Evolutionary conservation across 2,797 vertebrate species (phyloP).

Genomic region (Ctenosaura bakeri): DNA sequence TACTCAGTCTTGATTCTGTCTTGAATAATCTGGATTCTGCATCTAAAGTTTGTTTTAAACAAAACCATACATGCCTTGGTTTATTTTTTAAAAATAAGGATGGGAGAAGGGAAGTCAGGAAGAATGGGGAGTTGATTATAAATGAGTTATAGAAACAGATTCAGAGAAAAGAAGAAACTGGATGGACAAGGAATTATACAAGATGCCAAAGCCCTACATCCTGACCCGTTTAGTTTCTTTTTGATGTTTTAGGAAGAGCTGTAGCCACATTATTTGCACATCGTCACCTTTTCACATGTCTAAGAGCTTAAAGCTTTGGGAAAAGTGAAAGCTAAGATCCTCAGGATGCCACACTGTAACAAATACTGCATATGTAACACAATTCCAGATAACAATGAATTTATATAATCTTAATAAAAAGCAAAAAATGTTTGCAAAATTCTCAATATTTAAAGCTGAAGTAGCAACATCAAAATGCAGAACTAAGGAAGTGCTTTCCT

Average conservation of each 20-base stretch:
- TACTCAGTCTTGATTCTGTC: neutral
- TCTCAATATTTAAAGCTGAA: constrained; percentile 28
- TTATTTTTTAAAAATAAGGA: neutral
- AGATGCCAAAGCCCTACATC: neutral
- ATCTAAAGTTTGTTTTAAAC: neutral
- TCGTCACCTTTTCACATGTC: neutral
- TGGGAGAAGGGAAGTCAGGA: neutral
- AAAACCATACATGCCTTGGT: neutral
- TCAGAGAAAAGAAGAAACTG: neutral
- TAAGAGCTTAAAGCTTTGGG: neutral
- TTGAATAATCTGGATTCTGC: neutral
- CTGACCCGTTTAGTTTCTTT: neutral
- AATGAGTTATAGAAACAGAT: constrained; percentile 14
- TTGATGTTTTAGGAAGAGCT: neutral
- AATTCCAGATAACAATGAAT: neutral
- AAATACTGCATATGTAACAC: neutral
- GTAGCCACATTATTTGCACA: neutral
- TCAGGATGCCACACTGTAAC: neutral
- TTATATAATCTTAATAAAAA: neutral
- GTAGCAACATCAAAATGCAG: constrained; percentile 2
- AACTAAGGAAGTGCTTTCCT: constrained; percentile 21
- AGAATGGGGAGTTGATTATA: neutral
- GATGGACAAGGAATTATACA: neutral
- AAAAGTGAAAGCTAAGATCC: neutral
- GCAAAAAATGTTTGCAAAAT: neutral